Conservation (phyloP, 2,888 invertebrate species). For the Eupithecia subfuscata region DNA sequence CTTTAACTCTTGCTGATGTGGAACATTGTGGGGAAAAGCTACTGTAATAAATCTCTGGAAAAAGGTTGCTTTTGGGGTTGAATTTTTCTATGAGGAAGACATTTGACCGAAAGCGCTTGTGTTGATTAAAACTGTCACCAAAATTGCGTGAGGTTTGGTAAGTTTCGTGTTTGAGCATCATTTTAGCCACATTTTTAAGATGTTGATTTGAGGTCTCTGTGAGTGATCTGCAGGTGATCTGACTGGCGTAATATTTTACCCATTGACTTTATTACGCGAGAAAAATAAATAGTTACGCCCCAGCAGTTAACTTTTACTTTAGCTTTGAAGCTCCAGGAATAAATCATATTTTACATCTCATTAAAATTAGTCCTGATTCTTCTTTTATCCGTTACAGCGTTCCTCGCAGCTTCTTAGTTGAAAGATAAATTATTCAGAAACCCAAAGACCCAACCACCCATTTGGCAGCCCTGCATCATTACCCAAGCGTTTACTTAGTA, state of each 20-base stretch:
- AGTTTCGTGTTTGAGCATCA: background rate
- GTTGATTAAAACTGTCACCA: too few relatives aligned
- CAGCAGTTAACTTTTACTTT: too few relatives aligned
- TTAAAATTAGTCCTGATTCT: background rate
- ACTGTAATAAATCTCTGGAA: background rate
- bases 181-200: background rate
- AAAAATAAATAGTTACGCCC: too few relatives aligned
- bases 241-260: too few relatives aligned
- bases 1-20: slow-evolving; percentile 11
- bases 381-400: background rate
- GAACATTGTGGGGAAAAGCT: background rate
- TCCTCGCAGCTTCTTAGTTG: background rate
- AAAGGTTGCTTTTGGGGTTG: background rate
- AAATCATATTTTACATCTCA: too few relatives aligned
- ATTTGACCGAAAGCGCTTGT: too few relatives aligned
- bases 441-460: background rate
- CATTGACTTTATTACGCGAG: too few relatives aligned
- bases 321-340: too few relatives aligned
- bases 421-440: background rate
- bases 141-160: background rate
- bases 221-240: too few relatives aligned
- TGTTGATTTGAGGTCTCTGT: too few relatives aligned
- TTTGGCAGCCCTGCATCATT: slow-evolving; percentile 11
- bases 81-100: background rate
- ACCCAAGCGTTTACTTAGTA: background rate